Base-by-base conservation (phyloP, 1,140 invertebrate genomes). In the Oedothorax gibbosus region DNA sequence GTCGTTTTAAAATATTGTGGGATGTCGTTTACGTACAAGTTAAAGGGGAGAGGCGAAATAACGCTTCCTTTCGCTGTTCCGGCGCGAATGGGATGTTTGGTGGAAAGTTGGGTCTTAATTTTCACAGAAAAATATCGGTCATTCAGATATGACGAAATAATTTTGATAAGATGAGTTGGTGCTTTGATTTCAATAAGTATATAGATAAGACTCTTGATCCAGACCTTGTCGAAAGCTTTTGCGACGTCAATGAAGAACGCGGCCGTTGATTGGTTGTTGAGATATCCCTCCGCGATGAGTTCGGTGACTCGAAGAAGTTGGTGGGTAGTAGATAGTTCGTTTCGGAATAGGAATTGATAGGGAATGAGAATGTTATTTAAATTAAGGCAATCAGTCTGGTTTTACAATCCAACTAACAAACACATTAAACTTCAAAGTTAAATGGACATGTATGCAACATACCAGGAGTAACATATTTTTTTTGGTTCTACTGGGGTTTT, bases 141-240 rank as follows among this genome's bases (percentile, higher is more conserved):
- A 5, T 12, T 60, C 0, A 84, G 35, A 56, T n/a, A 84, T 14
- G 12, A n/a, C 2, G 15, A 21, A 14, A 49, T 53, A 7, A 79
- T 15, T 0, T 64, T 5, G 0, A 56, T 35, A 0, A 79, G 2
- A 18, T 64, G 11, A 20, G 0, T 3, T 3, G 60, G 18, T 0
- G 62, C 3, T 2, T 56, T 56, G 7, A 6, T 8, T 18, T 79
- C 9, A 0, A 84, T 53, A 6, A 84, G 14, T 8, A 7, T 75
- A 20, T 56, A 78, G 12, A 62, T 75, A 8, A 84, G 69, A 7
- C 81, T 51, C 0, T 84, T 14, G 15, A 64, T 12, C 72, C 81
- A 78, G 3, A 84, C 51, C n/a, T 8, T 53, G 51, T 84, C 71
- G 50, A 84, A 84, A 8, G 72, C 81, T 35, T 79, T 72, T 10